Percentiles rank a stretch among this genome's conserved stretches.
These are phyloP conservation scores for Plebejus melissa DNA, from an alignment of 2,888 invertebrate species.

Conservation along the genomic window DNA sequence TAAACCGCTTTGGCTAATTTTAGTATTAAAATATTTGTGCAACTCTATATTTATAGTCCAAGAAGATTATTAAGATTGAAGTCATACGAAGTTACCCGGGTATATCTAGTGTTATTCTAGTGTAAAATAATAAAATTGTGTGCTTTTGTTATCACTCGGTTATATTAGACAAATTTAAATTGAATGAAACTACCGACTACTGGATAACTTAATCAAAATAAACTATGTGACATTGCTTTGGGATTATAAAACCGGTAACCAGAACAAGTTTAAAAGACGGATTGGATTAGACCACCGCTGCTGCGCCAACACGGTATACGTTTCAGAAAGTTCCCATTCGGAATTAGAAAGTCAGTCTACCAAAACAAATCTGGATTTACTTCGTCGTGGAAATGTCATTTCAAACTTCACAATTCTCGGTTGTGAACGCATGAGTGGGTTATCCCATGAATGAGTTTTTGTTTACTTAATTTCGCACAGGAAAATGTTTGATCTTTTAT, in stretches of 20 bases:
- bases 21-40: no score
- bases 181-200: conserved; percentile 1
- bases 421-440: conserved; percentile 40
- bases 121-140: neutral
- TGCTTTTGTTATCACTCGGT: neutral
- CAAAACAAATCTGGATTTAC: conserved; percentile 72
- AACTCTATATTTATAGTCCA: no score
- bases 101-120: no score
- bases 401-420: conserved; percentile 50
- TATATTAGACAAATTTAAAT: neutral
- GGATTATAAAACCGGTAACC: conserved; percentile 60
- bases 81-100: no score
- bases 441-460: conserved; percentile 36
- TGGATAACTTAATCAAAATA: conserved; percentile 61
- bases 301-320: conserved; percentile 72
- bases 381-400: conserved; percentile 67
- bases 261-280: conserved; percentile 65
- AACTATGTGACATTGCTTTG: conserved; percentile 58
- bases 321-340: conserved; percentile 71
- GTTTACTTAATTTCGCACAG: neutral
- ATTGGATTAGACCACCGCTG: conserved; percentile 73
- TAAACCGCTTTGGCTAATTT: no score
- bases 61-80: no score
- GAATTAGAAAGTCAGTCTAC: conserved; percentile 75
- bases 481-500: neutral